phyloP scores from a whole-genome alignment of 2,888 invertebrate genomes.

The Orthonevra nobilis region DNA sequence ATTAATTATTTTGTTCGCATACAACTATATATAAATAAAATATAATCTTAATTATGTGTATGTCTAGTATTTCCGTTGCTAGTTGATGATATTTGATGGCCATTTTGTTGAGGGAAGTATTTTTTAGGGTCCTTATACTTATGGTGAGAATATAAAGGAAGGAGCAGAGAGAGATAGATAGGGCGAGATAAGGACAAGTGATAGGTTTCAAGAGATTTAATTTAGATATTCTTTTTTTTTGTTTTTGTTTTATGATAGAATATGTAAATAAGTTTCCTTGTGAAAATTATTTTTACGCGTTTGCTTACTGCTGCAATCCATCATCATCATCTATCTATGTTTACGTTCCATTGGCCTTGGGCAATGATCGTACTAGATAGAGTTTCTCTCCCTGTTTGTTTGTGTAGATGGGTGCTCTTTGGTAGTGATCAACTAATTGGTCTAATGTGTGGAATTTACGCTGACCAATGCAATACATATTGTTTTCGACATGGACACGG shows the following conservation, averaged over 20 bases:
- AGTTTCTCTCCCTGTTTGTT: conserved; percentile 98
- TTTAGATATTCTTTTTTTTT: conserved; percentile 40
- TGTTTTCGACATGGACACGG: conserved; percentile 96
- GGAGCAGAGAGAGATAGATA: conserved; percentile 42
- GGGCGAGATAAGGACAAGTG: too few relatives aligned
- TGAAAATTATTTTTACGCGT: conserved; percentile 52
- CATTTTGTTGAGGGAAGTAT: conserved; percentile 20
- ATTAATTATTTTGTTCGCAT: conserved; percentile 43
- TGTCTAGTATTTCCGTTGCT: conserved; percentile 58
- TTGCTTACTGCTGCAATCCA: conserved; percentile 23
- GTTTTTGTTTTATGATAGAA: conserved; percentile 29
- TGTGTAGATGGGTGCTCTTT: conserved; percentile 98
- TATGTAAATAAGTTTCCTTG: conserved; percentile 53
- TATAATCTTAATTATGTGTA: conserved; percentile 61
- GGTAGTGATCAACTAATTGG: conserved; percentile 98
- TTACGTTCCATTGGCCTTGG: conserved; percentile 83
- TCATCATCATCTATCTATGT: conserved; percentile 49
- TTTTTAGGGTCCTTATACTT: conserved; percentile 49
- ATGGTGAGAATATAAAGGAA: too few relatives aligned
- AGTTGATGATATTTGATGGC: conserved; percentile 60
- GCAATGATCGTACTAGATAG: conserved; percentile 96
- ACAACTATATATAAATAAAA: conserved; percentile 65
- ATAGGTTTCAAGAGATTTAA: conserved; percentile 52
- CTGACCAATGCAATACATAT: conserved; percentile 97
- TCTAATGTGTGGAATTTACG: conserved; percentile 97